These are phyloP conservation scores for Echinarachnius parma DNA, from an alignment of 53 echinoderm and acorn worm genomes.

Conservation along the genomic window DNA sequence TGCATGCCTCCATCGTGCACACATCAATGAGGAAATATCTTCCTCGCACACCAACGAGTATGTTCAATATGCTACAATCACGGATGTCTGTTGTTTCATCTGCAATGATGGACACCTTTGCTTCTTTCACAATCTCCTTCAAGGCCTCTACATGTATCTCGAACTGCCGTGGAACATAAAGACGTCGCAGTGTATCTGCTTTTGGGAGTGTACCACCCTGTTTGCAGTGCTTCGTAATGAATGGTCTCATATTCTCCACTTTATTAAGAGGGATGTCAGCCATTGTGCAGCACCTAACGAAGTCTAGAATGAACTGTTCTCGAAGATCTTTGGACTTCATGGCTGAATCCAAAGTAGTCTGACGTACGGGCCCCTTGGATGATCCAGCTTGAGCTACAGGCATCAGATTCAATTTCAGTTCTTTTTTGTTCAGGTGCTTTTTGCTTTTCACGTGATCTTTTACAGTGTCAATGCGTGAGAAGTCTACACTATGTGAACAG, in stretches of 20 bases:
- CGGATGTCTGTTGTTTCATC: conserved; percentile 68
- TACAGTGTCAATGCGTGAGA: conserved; percentile 45
- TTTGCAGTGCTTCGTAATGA: conserved; percentile 54
- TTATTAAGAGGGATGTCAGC: conserved; percentile 55
- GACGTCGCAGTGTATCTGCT: conserved; percentile 40
- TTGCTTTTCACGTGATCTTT: conserved; percentile 58
- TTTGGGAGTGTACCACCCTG: conserved; percentile 58
- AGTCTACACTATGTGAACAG: conserved; percentile 55
- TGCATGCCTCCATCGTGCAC: conserved; percentile 56
- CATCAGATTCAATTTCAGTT: background rate
- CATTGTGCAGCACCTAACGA: conserved; percentile 41
- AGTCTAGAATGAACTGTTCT: conserved; percentile 56
- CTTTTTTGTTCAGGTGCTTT: conserved; percentile 52
- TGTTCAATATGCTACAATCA: conserved; percentile 59
- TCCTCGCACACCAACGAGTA: conserved; percentile 49
- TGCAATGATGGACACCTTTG: conserved; percentile 40
- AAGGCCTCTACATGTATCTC: conserved; percentile 44
- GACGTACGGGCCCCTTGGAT: conserved; percentile 13
- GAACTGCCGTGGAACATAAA: conserved; percentile 53
- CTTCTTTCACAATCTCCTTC: conserved; percentile 21
- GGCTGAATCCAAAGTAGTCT: conserved; percentile 27
- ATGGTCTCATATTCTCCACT: conserved; percentile 56
- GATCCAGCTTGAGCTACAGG: conserved; percentile 29
- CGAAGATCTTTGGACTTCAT: conserved; percentile 35
- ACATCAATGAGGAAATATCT: conserved; percentile 63